Base-by-base conservation (phyloP, 2,797 vertebrate genomes). In the Allobates femoralis region DNA sequence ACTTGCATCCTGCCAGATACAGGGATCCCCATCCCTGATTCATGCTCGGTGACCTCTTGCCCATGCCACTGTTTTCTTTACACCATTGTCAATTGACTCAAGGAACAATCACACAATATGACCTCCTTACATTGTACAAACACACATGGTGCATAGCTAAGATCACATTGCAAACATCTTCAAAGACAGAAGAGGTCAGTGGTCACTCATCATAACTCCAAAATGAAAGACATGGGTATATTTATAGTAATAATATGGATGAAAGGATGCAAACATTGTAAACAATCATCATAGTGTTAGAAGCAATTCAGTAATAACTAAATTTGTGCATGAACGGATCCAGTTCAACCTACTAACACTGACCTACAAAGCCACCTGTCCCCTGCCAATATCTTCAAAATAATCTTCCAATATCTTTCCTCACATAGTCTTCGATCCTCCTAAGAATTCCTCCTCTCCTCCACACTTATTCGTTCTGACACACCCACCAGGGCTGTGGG, bases 1-100 rank as follows among this genome's bases (percentile, higher is more conserved):
- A 75, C 69, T 53, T 67, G 26, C 82, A 76, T 87, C 86, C 86
- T 84, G 77, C 81, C 82, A 87, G 82, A 87, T 81, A 83, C 15
- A 50, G 30, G 32, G 30, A 80, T 80, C 26, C 28, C 74, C 46
- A n/a, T 51, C 41, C 56, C 55, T 41, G 66, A 60, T 41, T 74
- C 55, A 19, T 62, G 56, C 46, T 53, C 69, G 21, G 23, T 75
- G 69, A 81, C 82, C 77, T 84, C 32, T 74, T 81, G 46, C 41
- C 26, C n/a, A 64, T 56, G 67, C 51, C 56, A 66, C 66, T 66
- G 77, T 85, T 83, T 79, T 32, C 75, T 84, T 56, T 81, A 58
- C 82, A 75, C 82, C 80, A 69, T 83, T 18, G 37, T 66, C 71
- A 86, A 41, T 83, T 83, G 81, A 83, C 55, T 83, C 15, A 23